Evolutionary conservation across 2,797 vertebrate species (phyloP), one percentile per base, ranked within the genome.

Genomic region (Enteromius trimaculatus): DNA sequence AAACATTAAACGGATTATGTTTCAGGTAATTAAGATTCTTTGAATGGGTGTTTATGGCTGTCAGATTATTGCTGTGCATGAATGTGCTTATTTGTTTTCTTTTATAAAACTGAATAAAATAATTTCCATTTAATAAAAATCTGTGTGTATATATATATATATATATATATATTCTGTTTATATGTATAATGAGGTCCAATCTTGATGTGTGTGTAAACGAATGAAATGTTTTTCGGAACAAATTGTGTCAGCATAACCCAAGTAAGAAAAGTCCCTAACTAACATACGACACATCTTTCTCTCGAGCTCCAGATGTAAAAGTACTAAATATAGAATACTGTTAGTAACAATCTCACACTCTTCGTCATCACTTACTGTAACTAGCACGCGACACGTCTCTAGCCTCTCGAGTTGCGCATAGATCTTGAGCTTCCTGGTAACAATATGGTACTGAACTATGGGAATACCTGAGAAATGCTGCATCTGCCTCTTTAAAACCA

Each of bases 41-140:
- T 68, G 53, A 58, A 47, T 26, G 42, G 75, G 31, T 47, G n/a
- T 53, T 66, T 82, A 49, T 51, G 79, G 49, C 6, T 5, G 60
- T 71, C 21, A 65, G 29, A 58, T 58, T 79, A 66, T 77, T 6
- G 58, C 29, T 77, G 34, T 75, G 83, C 81, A 85, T 80, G 81
- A 34, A 71, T 71, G 71, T 82, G 72, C 39, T 69, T 60, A 26
- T 77, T 44, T 64, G 51, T 34, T 77, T 37, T 31, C 19, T 72
- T 76, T 82, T 81, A 60, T 86, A 68, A 53, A 75, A 47, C 16
- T 13, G 21, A 85, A 78, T 82, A 85, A 82, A 86, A 47, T 31
- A 23, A 26, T 21, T 29, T 53, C 17, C n/a, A 64, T 44, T 70
- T 29, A 62, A 23, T 5, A 3, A 9, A 8, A 26, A 1, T 9